phyloP scores from a whole-genome alignment of 2,113 vertebrate species.

The Montifringilla adamsi region DNA sequence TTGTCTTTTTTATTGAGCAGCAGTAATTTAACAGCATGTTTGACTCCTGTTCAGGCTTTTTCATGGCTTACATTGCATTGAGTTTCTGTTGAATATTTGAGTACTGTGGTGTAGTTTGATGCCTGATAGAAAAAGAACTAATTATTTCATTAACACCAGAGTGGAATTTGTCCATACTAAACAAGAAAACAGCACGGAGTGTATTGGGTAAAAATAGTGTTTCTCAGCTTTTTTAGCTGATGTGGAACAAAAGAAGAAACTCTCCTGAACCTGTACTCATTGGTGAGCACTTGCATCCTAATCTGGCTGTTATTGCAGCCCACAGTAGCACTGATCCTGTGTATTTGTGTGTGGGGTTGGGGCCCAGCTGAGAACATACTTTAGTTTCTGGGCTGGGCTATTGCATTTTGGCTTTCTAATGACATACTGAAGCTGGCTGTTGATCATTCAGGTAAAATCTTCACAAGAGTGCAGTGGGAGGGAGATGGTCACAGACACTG shows the following conservation, averaged over 20 bases:
- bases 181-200: background rate
- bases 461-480: background rate
- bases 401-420: background rate
- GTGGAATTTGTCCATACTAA: background rate
- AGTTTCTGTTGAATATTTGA: background rate
- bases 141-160: conserved; percentile 25
- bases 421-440: background rate
- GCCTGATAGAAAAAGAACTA: background rate
- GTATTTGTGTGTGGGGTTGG: fast-evolving
- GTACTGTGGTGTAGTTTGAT: background rate
- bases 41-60: background rate
- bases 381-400: background rate
- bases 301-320: background rate
- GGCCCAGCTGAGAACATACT: background rate
- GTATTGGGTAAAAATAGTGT: background rate
- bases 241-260: background rate
- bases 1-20: background rate
- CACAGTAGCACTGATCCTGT: fast-evolving
- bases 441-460: background rate
- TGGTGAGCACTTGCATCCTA: background rate
- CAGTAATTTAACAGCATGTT: conserved; percentile 21
- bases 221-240: background rate
- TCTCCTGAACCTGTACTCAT: background rate
- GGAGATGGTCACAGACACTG: background rate
- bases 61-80: background rate